Percentiles rank a stretch among this genome's conserved stretches.
phyloP scores from a whole-genome alignment of 2,113 vertebrate species.

The Cyanoderma ruficeps region DNA sequence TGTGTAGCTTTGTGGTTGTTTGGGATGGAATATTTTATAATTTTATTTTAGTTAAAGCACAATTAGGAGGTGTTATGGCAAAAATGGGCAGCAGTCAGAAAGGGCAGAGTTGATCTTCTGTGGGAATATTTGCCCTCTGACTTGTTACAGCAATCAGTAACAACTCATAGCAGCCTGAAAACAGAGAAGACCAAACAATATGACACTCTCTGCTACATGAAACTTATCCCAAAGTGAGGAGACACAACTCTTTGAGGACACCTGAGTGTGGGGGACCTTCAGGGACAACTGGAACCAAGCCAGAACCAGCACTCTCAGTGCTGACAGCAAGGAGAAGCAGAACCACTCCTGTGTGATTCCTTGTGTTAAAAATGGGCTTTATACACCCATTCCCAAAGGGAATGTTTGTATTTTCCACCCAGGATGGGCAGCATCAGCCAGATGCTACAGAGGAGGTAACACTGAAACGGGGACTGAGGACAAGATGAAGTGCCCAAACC shows the following conservation, averaged over 20 bases:
- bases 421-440: neutral
- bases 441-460: neutral
- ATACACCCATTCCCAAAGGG: neutral
- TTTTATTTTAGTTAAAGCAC: neutral
- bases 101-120: neutral
- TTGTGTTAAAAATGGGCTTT: accelerated
- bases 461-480: neutral
- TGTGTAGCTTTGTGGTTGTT: accelerated
- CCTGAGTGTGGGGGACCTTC: neutral
- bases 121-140: neutral
- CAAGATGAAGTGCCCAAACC: neutral
- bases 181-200: neutral
- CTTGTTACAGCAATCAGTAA: neutral
- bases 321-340: neutral
- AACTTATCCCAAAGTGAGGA: neutral
- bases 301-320: neutral
- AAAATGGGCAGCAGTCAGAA: neutral
- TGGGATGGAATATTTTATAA: neutral
- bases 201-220: neutral
- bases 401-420: neutral
- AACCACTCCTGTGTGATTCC: neutral
- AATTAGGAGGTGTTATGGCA: neutral
- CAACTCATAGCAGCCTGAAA: neutral
- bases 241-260: neutral
- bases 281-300: neutral